Conservation (phyloP, 2,797 vertebrate species). For the Oreonectes daqikongensis region DNA sequence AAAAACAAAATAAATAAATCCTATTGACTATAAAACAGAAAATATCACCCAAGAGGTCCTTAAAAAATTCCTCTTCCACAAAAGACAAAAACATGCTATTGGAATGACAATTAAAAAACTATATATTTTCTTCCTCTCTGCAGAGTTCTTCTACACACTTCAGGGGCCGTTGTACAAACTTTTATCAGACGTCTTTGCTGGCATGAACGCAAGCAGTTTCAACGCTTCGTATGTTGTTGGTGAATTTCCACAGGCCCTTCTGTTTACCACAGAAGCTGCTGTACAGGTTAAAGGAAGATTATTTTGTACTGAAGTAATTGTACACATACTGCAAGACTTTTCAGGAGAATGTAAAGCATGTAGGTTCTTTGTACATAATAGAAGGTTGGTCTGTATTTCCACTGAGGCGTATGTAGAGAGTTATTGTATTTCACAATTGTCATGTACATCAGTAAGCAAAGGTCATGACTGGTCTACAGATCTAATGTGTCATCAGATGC, state of each 20-base stretch:
- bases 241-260: conserved; percentile 61
- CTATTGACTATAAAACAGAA: background rate
- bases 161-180: conserved; percentile 62
- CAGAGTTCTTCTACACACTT: conserved; percentile 69
- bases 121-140: background rate
- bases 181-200: conserved; percentile 53
- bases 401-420: background rate
- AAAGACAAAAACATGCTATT: background rate
- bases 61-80: background rate
- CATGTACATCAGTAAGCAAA: background rate
- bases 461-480: background rate
- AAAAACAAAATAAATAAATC: no score
- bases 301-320: background rate
- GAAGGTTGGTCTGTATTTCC: background rate
- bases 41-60: background rate
- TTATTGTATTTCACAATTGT: background rate
- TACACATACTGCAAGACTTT: background rate
- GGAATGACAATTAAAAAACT: background rate
- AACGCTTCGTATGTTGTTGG: conserved; percentile 53
- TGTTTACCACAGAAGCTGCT: conserved; percentile 58
- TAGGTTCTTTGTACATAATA: background rate
- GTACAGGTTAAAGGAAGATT: conserved; percentile 68
- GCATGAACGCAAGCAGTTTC: conserved; percentile 61
- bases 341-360: background rate
- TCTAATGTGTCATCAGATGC: background rate